Evolutionary conservation across 2,888 invertebrate species (phyloP), one percentile per base, ranked within the genome.

Genomic region (Conistra vaccinii): DNA sequence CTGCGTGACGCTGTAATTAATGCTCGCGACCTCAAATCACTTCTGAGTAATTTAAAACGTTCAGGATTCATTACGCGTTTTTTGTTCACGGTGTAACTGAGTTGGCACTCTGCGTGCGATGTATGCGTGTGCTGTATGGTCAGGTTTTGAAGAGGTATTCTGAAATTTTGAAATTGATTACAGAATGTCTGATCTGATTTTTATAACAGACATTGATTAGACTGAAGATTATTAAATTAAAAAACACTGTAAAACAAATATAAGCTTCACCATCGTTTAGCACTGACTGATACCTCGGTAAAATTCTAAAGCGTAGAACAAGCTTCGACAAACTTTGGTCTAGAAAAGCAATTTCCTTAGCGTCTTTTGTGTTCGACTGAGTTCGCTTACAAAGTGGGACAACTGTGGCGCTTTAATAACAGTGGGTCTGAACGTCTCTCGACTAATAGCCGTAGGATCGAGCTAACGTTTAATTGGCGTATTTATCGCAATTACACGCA

Each of bases 401-500:
- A 76, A 72, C 74, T 78, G 66, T 74, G 69, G 78, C 65, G 78
- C 66, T 78, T 80, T 85, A 85, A 85, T 76, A 81, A 78, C 74
- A 75, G 75, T 77, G 74, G 57, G 58, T 67, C 73, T 53, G 73
- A 85, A 87, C 90, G 88, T 88, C 88, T 91, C 83, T 86, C 86
- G 70, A 82, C 90, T 94, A 93, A 92, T 93, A 92, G 90, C 88
- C 79, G 91, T 93, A 92, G 90, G 92, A 91, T 92, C 90, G 92
- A 91, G 89, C 90, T 89, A 92, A 91, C 91, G 87, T 89, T 93
- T 96, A 95, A 95, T 96, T 95, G 93, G 88, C 88, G 87, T 91
- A 91, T 94, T 93, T 95, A 94, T 90, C 89, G 90, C 95, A 95
- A 96, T 96, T 95, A 96, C 94, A 95, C 94, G 96, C 96, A 93